Conservation (phyloP, 2,797 vertebrate genomes). For the Neosalanx taihuensis region DNA sequence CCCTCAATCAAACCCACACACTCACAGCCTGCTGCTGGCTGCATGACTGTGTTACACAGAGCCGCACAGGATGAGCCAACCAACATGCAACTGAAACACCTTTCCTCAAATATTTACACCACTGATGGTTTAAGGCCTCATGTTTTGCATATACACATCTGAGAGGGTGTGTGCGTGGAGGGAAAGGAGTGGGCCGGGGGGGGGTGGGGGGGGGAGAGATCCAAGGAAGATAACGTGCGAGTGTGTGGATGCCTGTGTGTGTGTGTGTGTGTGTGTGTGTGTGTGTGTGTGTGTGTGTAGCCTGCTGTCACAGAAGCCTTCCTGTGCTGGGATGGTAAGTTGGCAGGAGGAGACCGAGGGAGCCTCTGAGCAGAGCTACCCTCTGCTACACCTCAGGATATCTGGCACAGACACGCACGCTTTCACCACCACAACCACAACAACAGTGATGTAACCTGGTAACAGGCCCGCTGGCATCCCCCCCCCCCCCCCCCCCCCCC, state of each 20-base stretch:
- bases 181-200: neutral
- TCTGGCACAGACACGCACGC: conserved; percentile 59
- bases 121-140: neutral
- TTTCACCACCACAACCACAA: conserved; percentile 79
- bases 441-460: conserved; percentile 80
- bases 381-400: conserved; percentile 73
- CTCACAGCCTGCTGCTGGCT: too few relatives aligned
- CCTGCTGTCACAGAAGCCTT: conserved; percentile 66
- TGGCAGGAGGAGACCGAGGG: conserved; percentile 27
- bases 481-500: neutral
- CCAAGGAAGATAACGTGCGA: too few relatives aligned
- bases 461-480: conserved; percentile 73
- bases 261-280: too few relatives aligned
- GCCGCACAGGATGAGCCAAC: too few relatives aligned
- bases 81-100: too few relatives aligned
- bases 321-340: conserved; percentile 61
- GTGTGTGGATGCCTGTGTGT: too few relatives aligned
- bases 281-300: neutral
- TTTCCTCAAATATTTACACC: too few relatives aligned
- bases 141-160: neutral
- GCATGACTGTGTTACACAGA: too few relatives aligned
- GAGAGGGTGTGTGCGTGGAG: neutral
- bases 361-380: conserved; percentile 66
- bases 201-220: conserved; percentile 4
- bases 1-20: too few relatives aligned